These are phyloP conservation scores for Trinorchestia longiramus DNA, from an alignment of 1,140 invertebrate species.

Conservation along the genomic window DNA sequence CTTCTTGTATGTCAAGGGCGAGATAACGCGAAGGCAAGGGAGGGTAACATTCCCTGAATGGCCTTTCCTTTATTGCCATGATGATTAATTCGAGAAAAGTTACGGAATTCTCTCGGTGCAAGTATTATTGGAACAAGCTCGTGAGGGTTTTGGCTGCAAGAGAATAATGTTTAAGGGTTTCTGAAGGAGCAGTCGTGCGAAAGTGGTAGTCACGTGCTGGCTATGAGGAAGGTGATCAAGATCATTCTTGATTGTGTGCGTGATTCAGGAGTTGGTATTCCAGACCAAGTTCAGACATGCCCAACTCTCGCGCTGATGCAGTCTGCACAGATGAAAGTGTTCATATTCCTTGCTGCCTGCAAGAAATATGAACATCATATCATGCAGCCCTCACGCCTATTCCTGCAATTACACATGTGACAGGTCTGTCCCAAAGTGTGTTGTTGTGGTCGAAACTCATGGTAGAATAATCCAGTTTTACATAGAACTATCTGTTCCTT, in stretches of 20 bases:
- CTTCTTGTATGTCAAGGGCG: constrained; percentile 6
- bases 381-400: not conserved
- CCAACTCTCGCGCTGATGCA: not conserved
- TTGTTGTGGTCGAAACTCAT: not conserved
- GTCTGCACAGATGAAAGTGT: not conserved
- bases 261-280: not conserved
- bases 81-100: not conserved
- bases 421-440: not conserved
- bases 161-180: not conserved
- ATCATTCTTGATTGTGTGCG: not conserved
- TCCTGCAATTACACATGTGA: not conserved
- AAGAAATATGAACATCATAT: not conserved
- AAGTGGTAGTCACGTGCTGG: not conserved
- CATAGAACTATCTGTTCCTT: too few relatives aligned
- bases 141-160: not conserved
- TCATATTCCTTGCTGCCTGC: not conserved
- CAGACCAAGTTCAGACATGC: not conserved
- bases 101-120: not conserved
- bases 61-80: not conserved
- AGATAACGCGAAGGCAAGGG: constrained; percentile 5
- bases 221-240: not conserved
- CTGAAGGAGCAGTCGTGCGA: not conserved
- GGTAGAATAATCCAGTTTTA: not conserved
- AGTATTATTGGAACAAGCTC: not conserved
- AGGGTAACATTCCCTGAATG: not conserved